These are phyloP conservation scores for Hippocampus mohnikei DNA, from an alignment of 2,113 vertebrate genomes.

Conservation along the genomic window DNA sequence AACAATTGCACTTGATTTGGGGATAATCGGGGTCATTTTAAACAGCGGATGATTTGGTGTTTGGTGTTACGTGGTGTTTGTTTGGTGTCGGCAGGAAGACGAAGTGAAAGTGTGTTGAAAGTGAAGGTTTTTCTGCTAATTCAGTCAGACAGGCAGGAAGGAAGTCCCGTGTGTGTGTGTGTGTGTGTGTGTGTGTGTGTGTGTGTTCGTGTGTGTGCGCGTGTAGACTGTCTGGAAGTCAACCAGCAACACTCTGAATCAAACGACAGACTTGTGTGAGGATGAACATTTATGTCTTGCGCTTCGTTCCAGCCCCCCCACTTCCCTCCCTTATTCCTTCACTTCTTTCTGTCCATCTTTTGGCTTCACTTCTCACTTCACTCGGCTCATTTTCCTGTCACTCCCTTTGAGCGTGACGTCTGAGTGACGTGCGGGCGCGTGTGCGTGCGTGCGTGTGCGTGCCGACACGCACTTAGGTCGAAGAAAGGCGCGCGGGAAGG, in stretches of 20 bases:
- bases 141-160: slow-evolving; percentile 61
- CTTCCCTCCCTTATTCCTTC: too few relatives aligned
- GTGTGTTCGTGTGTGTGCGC: slow-evolving; percentile 29
- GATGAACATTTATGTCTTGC: neutral
- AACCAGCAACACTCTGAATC: neutral
- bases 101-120: slow-evolving; percentile 77
- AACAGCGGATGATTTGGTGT: neutral
- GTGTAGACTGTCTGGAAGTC: neutral
- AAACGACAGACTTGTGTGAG: neutral
- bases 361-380: neutral
- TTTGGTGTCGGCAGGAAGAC: slow-evolving; percentile 39
- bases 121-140: slow-evolving; percentile 62
- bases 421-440: slow-evolving; percentile 1
- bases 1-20: too few relatives aligned
- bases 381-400: neutral
- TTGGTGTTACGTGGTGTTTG: neutral
- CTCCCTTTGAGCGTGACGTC: neutral
- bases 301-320: too few relatives aligned
- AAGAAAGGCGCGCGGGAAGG: neutral
- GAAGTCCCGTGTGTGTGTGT: slow-evolving; percentile 55
- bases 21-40: too few relatives aligned
- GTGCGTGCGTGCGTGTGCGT: neutral
- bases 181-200: slow-evolving; percentile 16
- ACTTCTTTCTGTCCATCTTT: neutral
- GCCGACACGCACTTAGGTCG: neutral